These are phyloP conservation scores for Sinohyriopsis cumingii DNA, from an alignment of 2,888 invertebrate species.

Conservation along the genomic window DNA sequence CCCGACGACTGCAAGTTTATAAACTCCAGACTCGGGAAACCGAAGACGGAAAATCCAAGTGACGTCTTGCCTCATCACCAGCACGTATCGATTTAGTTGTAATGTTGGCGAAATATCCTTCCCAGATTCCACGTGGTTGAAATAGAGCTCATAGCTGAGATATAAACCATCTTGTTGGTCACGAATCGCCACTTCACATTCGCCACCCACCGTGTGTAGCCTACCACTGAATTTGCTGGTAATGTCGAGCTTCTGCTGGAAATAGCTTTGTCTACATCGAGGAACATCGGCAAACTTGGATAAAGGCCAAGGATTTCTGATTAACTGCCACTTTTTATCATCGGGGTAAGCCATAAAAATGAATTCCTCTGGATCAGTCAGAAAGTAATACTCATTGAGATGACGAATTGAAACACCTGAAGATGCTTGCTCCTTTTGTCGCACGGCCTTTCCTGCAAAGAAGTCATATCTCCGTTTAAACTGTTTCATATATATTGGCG, in stretches of 20 bases:
- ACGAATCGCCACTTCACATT: constrained; percentile 18
- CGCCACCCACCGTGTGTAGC: constrained; percentile 17
- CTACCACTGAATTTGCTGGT: constrained; percentile 8
- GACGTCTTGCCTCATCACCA: constrained; percentile 12
- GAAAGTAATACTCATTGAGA: constrained; percentile 26
- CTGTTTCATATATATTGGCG: background rate
- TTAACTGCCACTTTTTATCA: constrained; percentile 23
- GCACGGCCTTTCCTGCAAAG: constrained; percentile 6
- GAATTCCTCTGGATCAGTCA: constrained; percentile 27
- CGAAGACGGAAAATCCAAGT: constrained; percentile 21
- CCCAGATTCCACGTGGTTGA: constrained; percentile 18
- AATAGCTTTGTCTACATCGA: constrained; percentile 15
- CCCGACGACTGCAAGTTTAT: constrained; percentile 21
- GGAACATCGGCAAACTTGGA: constrained; percentile 14
- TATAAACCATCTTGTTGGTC: constrained; percentile 6
- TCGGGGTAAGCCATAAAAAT: constrained; percentile 16
- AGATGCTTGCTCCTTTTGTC: constrained; percentile 15
- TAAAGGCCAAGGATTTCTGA: constrained; percentile 12
- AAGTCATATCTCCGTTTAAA: background rate
- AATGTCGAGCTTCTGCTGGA: constrained; percentile 11
- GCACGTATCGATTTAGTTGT: constrained; percentile 21
- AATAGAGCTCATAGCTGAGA: constrained; percentile 19
- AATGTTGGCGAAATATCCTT: constrained; percentile 12
- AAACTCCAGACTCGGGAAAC: constrained; percentile 25
- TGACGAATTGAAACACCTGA: constrained; percentile 9